Base-by-base conservation (phyloP, 2,888 invertebrate species). In the Balanococcus diminutus region DNA sequence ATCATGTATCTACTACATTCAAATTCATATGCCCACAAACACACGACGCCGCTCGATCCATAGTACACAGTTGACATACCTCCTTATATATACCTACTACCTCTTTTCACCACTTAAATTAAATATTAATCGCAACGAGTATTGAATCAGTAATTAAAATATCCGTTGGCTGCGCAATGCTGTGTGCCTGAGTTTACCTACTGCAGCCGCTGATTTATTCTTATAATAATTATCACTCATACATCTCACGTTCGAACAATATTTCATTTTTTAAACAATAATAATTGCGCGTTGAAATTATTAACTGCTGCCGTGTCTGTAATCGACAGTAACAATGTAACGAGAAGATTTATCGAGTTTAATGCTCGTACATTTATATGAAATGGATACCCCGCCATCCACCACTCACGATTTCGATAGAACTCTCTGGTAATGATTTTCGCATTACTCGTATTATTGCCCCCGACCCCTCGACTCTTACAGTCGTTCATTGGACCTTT, bases 271-370 rank as follows among this genome's bases (percentile, higher is more conserved):
- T 51, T 82, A 31, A 82, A 82, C 82, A 51, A 82, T 82, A 51
- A 82, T 82, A 82, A 82, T 82, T 82, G 82, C 82, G 51, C 82
- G 82, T 82, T 82, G 75, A 75, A 75, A 75, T 75, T 75, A 75
- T 75, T 75, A 75, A 75, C 75, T 75, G 75, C 75, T 32, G 75
- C 32, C n/a, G 75, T 75, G 32, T 31, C 36, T 75, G 75, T 75
- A 75, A 75, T 75, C 75, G 75, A 75, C 75, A 19, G 32, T 75
- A 75, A 75, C 75, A 75, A 32, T 75, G 75, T 75, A 75, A 75
- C 32, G 16, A 67, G 22, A 32, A 75, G 32, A 75, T 75, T 32
- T 75, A 75, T 75, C 22, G 75, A 32, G 32, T 19, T 75, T n/a
- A 3, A 36, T 67, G 28, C 19, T 8, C 9, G 19, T 51, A 19